Conservation (phyloP, 2,888 invertebrate species). For the Oscheius sp. region DNA sequence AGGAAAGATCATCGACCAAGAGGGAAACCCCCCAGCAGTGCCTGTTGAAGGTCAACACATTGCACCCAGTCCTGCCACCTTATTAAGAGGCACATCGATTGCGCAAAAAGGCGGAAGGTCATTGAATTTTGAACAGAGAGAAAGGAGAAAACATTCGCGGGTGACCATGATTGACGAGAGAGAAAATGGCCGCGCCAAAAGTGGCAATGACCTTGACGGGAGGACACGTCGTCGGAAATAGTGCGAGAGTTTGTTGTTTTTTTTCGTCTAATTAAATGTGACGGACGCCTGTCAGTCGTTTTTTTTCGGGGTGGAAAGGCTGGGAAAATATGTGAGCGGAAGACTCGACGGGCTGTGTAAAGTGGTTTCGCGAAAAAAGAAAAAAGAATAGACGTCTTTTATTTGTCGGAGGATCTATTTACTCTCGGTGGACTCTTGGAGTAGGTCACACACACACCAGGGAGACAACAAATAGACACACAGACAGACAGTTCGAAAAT, state of each 20-base stretch:
- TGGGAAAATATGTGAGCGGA: conserved; percentile 1
- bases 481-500: background rate
- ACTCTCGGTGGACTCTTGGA: background rate
- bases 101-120: background rate
- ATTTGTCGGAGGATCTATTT: too few relatives aligned
- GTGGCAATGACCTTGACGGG: conserved; percentile 15
- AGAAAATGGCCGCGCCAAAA: conserved; percentile 14
- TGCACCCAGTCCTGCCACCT: too few relatives aligned
- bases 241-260: conserved; percentile 8
- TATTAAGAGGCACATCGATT: background rate
- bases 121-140: background rate
- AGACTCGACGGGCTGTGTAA: too few relatives aligned
- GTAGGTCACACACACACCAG: background rate
- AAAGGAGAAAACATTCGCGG: background rate
- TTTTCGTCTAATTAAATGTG: conserved; percentile 12
- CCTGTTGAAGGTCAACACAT: background rate
- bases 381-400: too few relatives aligned
- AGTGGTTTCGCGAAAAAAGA: too few relatives aligned
- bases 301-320: too few relatives aligned
- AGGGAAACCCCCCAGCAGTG: background rate
- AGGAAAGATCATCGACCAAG: background rate
- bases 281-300: conserved; percentile 9
- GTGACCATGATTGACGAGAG: background rate
- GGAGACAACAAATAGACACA: background rate
- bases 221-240: conserved; percentile 1